Evolutionary conservation across 35 echinoderm and acorn worm genomes (phyloP).

Genomic region (Strongylocentrotus purpuratus): DNA sequence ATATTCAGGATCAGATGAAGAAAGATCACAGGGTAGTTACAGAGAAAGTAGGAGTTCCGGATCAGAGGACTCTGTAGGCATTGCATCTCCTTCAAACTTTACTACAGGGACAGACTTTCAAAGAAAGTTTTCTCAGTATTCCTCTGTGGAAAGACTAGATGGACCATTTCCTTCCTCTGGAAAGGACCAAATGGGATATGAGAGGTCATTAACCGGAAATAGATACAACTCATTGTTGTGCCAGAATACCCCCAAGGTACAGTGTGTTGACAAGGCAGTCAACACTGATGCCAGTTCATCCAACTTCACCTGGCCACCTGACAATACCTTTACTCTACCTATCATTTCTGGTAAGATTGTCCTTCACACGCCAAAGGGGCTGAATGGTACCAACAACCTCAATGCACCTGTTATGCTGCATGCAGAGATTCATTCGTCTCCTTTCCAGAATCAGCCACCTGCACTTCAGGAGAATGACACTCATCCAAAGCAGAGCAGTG

Average conservation of each 20-base stretch:
- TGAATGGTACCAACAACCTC: constrained; percentile 29
- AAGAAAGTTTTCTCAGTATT: not conserved
- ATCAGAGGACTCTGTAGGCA: not conserved
- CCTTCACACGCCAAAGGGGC: not conserved
- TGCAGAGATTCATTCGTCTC: constrained; percentile 33
- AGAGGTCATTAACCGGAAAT: not conserved
- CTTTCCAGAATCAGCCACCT: not conserved
- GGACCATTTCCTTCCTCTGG: not conserved
- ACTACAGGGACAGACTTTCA: not conserved
- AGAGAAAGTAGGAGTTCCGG: not conserved
- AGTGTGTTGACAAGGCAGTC: constrained; percentile 32
- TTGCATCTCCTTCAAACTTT: not conserved
- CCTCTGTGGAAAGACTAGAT: not conserved
- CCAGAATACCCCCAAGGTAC: not conserved
- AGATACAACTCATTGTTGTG: not conserved
- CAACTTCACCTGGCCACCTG: constrained; percentile 22
- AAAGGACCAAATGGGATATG: not conserved
- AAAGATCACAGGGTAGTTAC: not conserved
- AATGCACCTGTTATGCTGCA: constrained; percentile 28
- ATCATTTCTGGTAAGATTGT: constrained; percentile 29
- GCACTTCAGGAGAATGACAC: not conserved
- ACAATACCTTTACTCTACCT: not conserved
- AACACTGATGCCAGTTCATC: constrained; percentile 25
- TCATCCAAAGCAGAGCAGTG: not conserved
- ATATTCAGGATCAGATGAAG: constrained; percentile 25